Conservation (phyloP, 37 sponge, comb jelly and placozoan genomes). For the Hexactinellida sp. region DNA sequence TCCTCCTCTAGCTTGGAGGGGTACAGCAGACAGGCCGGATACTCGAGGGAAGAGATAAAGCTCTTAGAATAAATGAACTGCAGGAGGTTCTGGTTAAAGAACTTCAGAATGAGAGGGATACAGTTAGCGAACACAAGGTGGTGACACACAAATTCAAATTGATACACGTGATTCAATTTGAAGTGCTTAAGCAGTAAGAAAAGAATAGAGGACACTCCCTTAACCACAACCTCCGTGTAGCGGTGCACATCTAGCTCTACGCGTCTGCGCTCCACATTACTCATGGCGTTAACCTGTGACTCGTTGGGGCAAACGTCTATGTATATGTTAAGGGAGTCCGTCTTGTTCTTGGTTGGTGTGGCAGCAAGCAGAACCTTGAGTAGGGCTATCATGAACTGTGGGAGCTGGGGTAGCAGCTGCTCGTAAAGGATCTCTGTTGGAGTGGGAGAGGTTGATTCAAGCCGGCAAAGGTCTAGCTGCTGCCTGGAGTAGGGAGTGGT, state of each 20-base stretch:
- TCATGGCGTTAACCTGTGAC: conserved; percentile 30
- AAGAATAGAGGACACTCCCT: conserved; percentile 80
- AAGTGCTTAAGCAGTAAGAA: conserved; percentile 87
- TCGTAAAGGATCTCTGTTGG: conserved; percentile 59
- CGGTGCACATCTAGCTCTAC: conserved; percentile 65
- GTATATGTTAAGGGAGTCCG: conserved; percentile 82
- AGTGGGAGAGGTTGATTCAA: conserved; percentile 17
- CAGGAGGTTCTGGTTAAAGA: conserved; percentile 76
- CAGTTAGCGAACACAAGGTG: conserved; percentile 94
- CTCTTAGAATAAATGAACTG: conserved; percentile 67
- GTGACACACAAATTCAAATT: conserved; percentile 90
- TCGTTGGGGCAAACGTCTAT: conserved; percentile 77
- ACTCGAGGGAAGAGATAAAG: conserved; percentile 49
- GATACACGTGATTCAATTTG: conserved; percentile 80
- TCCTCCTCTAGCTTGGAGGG: conserved; percentile 23
- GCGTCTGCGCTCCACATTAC: conserved; percentile 43
- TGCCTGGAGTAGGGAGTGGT: not conserved
- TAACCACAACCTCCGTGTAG: conserved; percentile 93
- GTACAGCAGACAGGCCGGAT: conserved; percentile 43
- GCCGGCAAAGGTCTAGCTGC: not conserved
- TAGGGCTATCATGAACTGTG: conserved; percentile 91
- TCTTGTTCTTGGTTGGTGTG: conserved; percentile 64
- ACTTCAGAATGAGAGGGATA: conserved; percentile 82
- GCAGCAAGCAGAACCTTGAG: conserved; percentile 84
- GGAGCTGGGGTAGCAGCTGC: conserved; percentile 68